A percentile compares a stretch with the other conserved stretches of the same genome.
These are phyloP conservation scores for Chalcis sispes DNA, from an alignment of 2,888 invertebrate species.

Conservation along the genomic window DNA sequence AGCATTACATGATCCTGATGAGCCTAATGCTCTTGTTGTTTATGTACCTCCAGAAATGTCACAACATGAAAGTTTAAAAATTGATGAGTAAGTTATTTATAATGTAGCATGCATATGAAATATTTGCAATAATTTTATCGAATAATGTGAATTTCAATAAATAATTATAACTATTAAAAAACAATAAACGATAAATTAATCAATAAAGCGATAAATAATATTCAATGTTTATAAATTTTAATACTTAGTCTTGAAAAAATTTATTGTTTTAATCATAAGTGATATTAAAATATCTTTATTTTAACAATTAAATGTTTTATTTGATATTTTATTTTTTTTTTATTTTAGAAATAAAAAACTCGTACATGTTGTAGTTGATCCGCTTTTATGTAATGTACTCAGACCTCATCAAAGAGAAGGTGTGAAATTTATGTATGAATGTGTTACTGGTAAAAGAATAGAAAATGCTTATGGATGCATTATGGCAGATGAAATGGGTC, in stretches of 20 bases:
- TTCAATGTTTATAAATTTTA: not conserved
- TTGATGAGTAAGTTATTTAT: constrained; percentile 81
- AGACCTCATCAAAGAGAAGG: constrained; percentile 99
- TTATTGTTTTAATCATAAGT: not conserved
- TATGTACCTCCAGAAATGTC: constrained; percentile 89
- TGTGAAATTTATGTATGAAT: constrained; percentile 99
- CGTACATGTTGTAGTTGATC: constrained; percentile 99
- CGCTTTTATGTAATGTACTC: constrained; percentile 90
- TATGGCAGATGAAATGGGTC: constrained; percentile 99
- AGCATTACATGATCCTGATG: constrained; percentile 93
- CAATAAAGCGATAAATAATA: not conserved
- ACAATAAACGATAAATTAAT: constrained; percentile 9
- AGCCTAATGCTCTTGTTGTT: constrained; percentile 93
- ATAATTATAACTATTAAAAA: not conserved
- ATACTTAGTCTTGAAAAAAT: constrained; percentile 48
- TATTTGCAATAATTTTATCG: too few relatives aligned
- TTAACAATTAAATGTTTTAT: not conserved
- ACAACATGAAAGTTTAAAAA: constrained; percentile 91
- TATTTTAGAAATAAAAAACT: constrained; percentile 78
- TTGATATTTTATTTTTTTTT: constrained; percentile 3
- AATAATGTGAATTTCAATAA: too few relatives aligned
- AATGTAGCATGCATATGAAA: too few relatives aligned
- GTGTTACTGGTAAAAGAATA: constrained; percentile 94
- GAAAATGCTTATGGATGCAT: constrained; percentile 94
- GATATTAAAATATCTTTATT: not conserved